A percentile compares a stretch with the other conserved stretches of the same genome.
Evolutionary conservation across 2,888 invertebrate species (phyloP).

Genomic region (Ectemnius lituratus): DNA sequence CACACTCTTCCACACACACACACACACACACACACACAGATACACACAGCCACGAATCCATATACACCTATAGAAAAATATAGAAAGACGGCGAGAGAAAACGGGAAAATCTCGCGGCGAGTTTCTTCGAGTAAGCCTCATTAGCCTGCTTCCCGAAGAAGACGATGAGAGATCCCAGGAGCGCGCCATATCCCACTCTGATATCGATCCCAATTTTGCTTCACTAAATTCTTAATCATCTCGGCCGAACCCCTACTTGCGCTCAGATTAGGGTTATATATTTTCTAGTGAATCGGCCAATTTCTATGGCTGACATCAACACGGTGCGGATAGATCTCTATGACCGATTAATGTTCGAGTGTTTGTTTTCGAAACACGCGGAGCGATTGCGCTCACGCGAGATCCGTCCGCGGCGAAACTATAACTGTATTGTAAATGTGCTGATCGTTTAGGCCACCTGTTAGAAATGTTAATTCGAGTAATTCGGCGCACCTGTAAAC

Average conservation of each 20-base stretch:
- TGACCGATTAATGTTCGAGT: too few species aligned
- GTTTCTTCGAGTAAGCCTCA: slow-evolving; percentile 3
- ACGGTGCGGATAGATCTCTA: too few species aligned
- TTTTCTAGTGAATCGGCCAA: too few species aligned
- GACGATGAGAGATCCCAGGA: too few species aligned
- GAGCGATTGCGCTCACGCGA: too few species aligned
- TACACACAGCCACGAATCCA: not conserved
- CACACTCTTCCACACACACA: too few species aligned
- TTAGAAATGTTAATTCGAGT: slow-evolving; percentile 2
- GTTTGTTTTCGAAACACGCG: not conserved
- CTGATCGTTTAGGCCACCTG: not conserved
- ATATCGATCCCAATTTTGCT: too few species aligned
- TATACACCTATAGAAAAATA: not conserved
- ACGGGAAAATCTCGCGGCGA: not conserved
- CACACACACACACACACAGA: not conserved
- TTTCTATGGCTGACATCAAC: too few species aligned
- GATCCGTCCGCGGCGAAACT: not conserved
- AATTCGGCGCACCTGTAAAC: not conserved
- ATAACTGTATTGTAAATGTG: not conserved
- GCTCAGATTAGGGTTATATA: too few species aligned
- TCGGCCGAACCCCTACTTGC: not conserved
- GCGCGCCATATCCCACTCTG: too few species aligned
- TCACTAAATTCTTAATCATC: too few species aligned
- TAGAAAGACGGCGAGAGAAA: not conserved
- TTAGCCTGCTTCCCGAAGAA: not conserved